Evolutionary conservation across 1,140 invertebrate species (phyloP).

Genomic region (Drosophila ambigua): DNA sequence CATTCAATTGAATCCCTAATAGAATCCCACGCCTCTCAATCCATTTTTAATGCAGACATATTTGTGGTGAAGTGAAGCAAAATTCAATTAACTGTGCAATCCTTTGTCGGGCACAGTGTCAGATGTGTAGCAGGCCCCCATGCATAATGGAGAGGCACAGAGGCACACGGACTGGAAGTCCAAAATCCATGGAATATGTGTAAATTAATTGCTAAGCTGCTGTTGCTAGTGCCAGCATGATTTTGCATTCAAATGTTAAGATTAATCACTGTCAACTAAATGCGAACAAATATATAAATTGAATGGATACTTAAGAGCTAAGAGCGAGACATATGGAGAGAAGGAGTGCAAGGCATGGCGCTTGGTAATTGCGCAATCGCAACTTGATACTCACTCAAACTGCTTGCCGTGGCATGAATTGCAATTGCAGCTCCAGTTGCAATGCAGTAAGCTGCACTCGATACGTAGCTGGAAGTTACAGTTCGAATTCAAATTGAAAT

Average conservation of each 20-base stretch:
- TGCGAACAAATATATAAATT: conserved; percentile 53
- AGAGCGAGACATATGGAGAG: conserved; percentile 18
- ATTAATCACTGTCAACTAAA: conserved; percentile 80
- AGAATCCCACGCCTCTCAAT: conserved; percentile 1
- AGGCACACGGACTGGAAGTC: conserved; percentile 6
- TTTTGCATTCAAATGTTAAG: conserved; percentile 68
- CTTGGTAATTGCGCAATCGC: conserved; percentile 65
- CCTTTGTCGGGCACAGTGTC: background rate
- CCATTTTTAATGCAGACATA: no score
- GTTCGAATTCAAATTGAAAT: conserved; percentile 47
- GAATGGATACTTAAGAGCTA: conserved; percentile 66
- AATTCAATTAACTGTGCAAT: conserved; percentile 2
- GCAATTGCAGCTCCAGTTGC: conserved; percentile 49
- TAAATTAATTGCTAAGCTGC: conserved; percentile 53
- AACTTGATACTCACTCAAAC: conserved; percentile 62
- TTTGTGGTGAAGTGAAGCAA: no score
- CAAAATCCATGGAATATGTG: conserved; percentile 6
- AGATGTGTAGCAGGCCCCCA: conserved; percentile 11
- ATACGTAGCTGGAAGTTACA: conserved; percentile 34
- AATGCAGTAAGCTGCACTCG: conserved; percentile 39
- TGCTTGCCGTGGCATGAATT: conserved; percentile 66
- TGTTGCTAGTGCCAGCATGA: conserved; percentile 41
- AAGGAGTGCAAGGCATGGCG: conserved; percentile 64
- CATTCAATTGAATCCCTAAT: background rate
- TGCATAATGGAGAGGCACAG: conserved; percentile 28